Conservation (phyloP, 1,140 invertebrate species). For the Hesperophylax magnus region DNA sequence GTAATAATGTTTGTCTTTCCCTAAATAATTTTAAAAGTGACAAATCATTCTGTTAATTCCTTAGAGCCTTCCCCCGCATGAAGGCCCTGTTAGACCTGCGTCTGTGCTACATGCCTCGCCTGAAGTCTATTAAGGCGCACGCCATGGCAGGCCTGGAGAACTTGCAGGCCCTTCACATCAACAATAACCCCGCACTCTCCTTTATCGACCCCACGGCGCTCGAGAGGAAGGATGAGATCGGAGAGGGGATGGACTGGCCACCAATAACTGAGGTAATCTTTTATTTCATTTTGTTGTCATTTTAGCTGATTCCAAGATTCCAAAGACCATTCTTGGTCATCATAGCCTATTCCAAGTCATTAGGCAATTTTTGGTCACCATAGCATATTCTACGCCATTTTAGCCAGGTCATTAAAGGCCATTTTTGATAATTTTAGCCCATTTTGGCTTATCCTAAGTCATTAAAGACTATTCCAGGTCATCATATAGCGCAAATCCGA, state of each 20-base stretch:
- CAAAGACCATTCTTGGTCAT: too few species aligned
- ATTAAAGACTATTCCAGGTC: too few species aligned
- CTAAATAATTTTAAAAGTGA: too few species aligned
- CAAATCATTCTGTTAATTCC: constrained; percentile 23
- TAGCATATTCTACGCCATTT: too few species aligned
- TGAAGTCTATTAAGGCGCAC: constrained; percentile 71
- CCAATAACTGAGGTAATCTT: constrained; percentile 70
- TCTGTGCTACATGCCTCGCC: constrained; percentile 74
- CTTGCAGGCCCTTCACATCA: constrained; percentile 70
- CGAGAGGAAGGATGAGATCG: constrained; percentile 64
- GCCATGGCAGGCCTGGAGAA: constrained; percentile 69
- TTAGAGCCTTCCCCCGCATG: constrained; percentile 75
- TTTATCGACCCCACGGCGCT: constrained; percentile 71
- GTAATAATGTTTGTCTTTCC: too few species aligned
- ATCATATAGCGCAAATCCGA: neutral
- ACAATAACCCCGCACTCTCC: constrained; percentile 73
- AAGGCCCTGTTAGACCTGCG: constrained; percentile 74
- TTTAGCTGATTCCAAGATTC: too few species aligned
- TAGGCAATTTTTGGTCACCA: too few species aligned
- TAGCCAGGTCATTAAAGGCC: too few species aligned
- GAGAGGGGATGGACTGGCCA: constrained; percentile 72
- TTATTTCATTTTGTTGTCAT: too few species aligned
- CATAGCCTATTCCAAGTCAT: too few species aligned
- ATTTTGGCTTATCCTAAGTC: too few species aligned
- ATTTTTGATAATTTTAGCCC: too few species aligned